These are phyloP conservation scores for Adelognathus sp. DNA, from an alignment of 2,888 invertebrate genomes.

Conservation along the genomic window DNA sequence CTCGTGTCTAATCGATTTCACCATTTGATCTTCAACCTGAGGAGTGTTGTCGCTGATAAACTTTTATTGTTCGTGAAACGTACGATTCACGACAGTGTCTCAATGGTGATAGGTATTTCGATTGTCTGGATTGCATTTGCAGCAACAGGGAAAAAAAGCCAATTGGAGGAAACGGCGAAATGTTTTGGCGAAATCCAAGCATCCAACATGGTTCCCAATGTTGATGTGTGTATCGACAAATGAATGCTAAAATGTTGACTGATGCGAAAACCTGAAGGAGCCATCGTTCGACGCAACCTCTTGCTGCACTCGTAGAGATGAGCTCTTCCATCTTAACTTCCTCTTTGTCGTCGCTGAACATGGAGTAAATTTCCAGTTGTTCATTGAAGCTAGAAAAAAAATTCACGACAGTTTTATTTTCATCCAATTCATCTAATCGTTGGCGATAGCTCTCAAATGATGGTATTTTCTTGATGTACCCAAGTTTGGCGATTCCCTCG, in stretches of 20 bases:
- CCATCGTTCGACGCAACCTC: slow-evolving; percentile 94
- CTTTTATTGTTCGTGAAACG: background rate
- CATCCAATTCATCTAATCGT: background rate
- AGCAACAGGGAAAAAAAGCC: no score
- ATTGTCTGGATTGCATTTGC: no score
- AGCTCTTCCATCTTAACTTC: slow-evolving; percentile 85
- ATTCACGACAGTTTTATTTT: background rate
- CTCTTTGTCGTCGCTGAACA: slow-evolving; percentile 91
- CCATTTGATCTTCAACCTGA: slow-evolving; percentile 92
- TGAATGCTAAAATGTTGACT: no score
- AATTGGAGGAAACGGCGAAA: no score
- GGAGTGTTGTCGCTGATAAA: background rate
- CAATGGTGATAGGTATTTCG: no score
- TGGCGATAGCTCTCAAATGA: background rate
- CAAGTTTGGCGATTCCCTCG: slow-evolving; percentile 90
- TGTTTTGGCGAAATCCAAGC: no score
- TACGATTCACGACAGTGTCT: no score
- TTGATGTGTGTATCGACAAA: background rate
- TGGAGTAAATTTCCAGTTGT: slow-evolving; percentile 88
- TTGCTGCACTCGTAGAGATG: slow-evolving; percentile 87
- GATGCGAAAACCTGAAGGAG: slow-evolving; percentile 83
- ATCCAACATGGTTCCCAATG: no score
- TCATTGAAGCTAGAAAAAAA: slow-evolving; percentile 84
- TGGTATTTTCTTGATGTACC: slow-evolving; percentile 68
- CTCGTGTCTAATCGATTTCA: slow-evolving; percentile 87